Percentiles rank a stretch among this genome's conserved stretches.
These are phyloP conservation scores for Perdita meconis DNA, from an alignment of 2,888 invertebrate genomes.

Conservation along the genomic window DNA sequence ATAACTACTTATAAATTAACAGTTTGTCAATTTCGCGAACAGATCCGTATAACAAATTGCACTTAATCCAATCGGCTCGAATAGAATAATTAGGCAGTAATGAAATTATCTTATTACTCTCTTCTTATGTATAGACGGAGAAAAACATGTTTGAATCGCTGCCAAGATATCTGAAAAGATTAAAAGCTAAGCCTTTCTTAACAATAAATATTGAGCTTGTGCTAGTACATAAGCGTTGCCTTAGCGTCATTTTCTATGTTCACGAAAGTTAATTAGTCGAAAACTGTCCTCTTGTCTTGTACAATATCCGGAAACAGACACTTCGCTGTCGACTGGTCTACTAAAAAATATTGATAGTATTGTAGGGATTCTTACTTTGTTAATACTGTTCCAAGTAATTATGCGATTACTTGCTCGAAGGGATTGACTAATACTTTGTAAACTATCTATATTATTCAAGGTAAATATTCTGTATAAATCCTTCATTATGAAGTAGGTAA, in stretches of 20 bases:
- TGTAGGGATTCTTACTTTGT: background rate
- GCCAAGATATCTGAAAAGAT: constrained; percentile 46
- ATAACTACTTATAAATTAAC: background rate
- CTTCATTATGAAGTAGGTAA: too few species aligned
- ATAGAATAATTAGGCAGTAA: constrained; percentile 41
- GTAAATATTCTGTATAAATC: background rate
- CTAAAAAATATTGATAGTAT: constrained; percentile 9
- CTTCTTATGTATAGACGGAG: constrained; percentile 35
- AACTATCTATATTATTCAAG: background rate
- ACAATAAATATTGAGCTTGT: constrained; percentile 40
- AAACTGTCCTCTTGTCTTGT: background rate
- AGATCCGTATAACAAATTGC: constrained; percentile 9
- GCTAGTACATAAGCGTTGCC: constrained; percentile 40
- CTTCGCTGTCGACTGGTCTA: background rate
- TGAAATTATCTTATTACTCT: constrained; percentile 36
- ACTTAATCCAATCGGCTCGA: constrained; percentile 27
- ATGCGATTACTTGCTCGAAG: background rate
- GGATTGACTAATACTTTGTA: too few species aligned
- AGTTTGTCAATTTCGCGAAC: background rate
- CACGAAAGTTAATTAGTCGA: constrained; percentile 16
- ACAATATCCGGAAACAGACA: constrained; percentile 26
- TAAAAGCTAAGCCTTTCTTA: constrained; percentile 25
- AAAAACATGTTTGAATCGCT: constrained; percentile 28
- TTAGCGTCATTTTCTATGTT: constrained; percentile 29
- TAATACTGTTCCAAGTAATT: background rate